Evolutionary conservation across 2,888 invertebrate genomes (phyloP).

Genomic region (Balanococcus diminutus): DNA sequence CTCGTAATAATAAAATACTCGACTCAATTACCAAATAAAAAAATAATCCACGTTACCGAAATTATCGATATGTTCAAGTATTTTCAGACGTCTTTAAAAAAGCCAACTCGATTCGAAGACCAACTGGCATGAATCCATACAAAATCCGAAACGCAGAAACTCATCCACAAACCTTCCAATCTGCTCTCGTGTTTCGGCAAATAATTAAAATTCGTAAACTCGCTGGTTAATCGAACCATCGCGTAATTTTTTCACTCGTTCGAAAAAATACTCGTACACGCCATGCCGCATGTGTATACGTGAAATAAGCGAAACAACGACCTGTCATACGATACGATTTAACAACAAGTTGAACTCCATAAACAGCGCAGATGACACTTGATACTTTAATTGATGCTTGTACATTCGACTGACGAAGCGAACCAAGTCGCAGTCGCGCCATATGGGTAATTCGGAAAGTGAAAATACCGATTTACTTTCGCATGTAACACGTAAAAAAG

Average conservation of each 20-base stretch:
- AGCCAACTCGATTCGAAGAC: neutral
- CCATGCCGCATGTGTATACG: neutral
- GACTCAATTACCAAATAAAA: too few species aligned
- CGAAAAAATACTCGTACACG: neutral
- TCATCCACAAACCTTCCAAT: neutral
- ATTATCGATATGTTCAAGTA: too few species aligned
- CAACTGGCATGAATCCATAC: too few species aligned
- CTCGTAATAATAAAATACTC: too few species aligned
- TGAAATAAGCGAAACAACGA: neutral
- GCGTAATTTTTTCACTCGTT: neutral
- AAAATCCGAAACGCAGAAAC: neutral
- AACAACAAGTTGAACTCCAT: constrained; percentile 9
- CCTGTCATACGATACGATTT: constrained; percentile 25
- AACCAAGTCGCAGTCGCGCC: neutral
- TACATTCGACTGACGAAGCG: neutral
- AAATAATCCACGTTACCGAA: too few species aligned
- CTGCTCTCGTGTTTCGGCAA: neutral
- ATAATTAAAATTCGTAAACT: neutral
- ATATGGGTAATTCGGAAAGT: constrained; percentile 38
- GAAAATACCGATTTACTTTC: constrained; percentile 26
- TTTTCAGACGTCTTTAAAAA: neutral
- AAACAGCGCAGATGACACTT: constrained; percentile 36
- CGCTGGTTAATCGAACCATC: neutral
- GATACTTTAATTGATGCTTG: constrained; percentile 30
- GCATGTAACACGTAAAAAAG: constrained; percentile 33